phyloP scores from a whole-genome alignment of 2,888 invertebrate genomes.

The Ptilodon capucinus region DNA sequence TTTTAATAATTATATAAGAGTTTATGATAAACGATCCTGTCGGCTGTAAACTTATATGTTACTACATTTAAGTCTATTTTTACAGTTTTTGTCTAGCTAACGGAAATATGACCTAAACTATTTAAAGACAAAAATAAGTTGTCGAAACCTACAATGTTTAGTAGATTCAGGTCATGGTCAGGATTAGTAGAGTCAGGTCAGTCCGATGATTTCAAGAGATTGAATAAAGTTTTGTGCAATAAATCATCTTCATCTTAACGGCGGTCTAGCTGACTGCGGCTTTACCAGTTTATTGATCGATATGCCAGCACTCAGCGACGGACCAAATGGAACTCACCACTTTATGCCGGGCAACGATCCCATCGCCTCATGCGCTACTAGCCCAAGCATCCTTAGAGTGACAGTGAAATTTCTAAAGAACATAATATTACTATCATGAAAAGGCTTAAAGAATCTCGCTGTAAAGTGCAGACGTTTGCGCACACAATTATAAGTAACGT shows the following conservation, averaged over 20 bases:
- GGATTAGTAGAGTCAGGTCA: not conserved
- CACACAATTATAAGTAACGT: too few species aligned
- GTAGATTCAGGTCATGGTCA: not conserved
- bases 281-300: not conserved
- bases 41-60: too few species aligned
- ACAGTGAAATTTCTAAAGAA: not conserved
- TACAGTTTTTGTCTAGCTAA: not conserved
- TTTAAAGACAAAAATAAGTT: too few species aligned
- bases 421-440: not conserved
- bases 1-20: constrained; percentile 11
- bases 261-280: not conserved
- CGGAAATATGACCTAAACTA: too few species aligned
- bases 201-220: not conserved
- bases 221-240: not conserved
- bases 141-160: not conserved
- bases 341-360: not conserved
- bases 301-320: not conserved
- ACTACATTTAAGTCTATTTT: too few species aligned
- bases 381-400: not conserved
- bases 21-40: constrained; percentile 15
- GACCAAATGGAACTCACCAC: not conserved
- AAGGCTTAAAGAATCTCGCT: not conserved
- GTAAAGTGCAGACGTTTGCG: too few species aligned
- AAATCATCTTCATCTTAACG: constrained; percentile 1
- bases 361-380: not conserved